These are phyloP conservation scores for Lamellibrachia columna DNA, from an alignment of 2,888 invertebrate genomes.

Conservation along the genomic window DNA sequence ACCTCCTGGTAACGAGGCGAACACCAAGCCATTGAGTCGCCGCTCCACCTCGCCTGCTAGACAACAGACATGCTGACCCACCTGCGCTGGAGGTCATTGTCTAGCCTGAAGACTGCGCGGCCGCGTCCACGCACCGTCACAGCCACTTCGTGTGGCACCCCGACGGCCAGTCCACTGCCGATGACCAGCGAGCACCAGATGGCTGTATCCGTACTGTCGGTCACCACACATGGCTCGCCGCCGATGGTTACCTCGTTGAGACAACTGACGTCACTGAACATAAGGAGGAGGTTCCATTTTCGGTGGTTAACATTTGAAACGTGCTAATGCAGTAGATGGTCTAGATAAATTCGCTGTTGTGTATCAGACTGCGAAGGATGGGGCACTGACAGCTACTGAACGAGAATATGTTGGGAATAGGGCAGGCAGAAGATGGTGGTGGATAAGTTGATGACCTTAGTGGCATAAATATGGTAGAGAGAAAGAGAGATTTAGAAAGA, in stretches of 20 bases:
- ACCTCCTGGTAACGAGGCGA: too few relatives aligned
- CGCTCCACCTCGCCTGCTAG: too few relatives aligned
- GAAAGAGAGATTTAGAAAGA: too few relatives aligned
- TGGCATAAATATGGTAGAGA: too few relatives aligned
- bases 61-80: background rate
- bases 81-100: background rate
- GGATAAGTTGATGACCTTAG: too few relatives aligned
- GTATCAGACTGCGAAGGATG: too few relatives aligned
- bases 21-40: too few relatives aligned
- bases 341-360: too few relatives aligned
- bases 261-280: constrained; percentile 23
- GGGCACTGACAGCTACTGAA: too few relatives aligned
- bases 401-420: too few relatives aligned
- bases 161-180: constrained; percentile 17
- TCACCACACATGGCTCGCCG: constrained; percentile 24
- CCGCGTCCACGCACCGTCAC: constrained; percentile 25
- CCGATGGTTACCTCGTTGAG: constrained; percentile 32
- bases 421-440: too few relatives aligned
- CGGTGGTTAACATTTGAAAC: background rate
- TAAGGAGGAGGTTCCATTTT: background rate
- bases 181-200: constrained; percentile 25
- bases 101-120: background rate
- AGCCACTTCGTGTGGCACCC: constrained; percentile 7
- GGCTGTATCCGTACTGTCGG: background rate
- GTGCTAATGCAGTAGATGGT: background rate